Evolutionary conservation across 64 coral and sea anemone genomes (phyloP).

Genomic region (Actinia equina): DNA sequence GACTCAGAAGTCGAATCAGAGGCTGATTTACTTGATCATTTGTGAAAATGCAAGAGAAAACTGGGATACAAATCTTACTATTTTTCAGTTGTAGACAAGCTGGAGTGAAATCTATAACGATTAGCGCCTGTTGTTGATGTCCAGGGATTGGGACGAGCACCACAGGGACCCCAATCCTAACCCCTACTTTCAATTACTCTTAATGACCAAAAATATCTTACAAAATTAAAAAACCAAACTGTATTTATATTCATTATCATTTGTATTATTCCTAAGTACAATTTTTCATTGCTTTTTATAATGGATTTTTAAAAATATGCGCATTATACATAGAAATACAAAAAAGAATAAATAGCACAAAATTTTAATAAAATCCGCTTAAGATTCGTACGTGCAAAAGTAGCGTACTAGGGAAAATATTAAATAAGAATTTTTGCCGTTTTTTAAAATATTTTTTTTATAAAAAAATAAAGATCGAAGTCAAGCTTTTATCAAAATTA

Average conservation of each 20-base stretch:
- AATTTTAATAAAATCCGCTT: too few relatives aligned
- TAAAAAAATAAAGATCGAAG: neutral
- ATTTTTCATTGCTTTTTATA: too few relatives aligned
- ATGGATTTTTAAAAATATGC: too few relatives aligned
- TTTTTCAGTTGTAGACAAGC: neutral
- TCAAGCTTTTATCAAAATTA: neutral
- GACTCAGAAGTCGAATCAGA: constrained; percentile 12
- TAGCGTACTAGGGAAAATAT: too few relatives aligned
- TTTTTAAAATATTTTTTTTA: too few relatives aligned
- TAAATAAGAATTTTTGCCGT: too few relatives aligned
- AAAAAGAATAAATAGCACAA: too few relatives aligned
- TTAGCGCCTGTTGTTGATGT: constrained; percentile 23
- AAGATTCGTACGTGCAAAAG: too few relatives aligned
- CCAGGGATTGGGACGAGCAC: constrained; percentile 7
- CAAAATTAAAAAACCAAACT: neutral
- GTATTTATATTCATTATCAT: too few relatives aligned
- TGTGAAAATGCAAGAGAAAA: neutral
- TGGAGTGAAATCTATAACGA: constrained; percentile 21
- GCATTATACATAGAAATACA: too few relatives aligned
- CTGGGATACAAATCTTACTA: neutral
- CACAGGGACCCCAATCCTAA: neutral
- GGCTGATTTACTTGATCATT: constrained; percentile 14
- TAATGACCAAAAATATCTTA: neutral
- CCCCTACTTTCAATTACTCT: neutral
- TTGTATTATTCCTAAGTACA: neutral